Evolutionary conservation across 2,797 vertebrate species (phyloP).

Genomic region (Anguilla pacifica): DNA sequence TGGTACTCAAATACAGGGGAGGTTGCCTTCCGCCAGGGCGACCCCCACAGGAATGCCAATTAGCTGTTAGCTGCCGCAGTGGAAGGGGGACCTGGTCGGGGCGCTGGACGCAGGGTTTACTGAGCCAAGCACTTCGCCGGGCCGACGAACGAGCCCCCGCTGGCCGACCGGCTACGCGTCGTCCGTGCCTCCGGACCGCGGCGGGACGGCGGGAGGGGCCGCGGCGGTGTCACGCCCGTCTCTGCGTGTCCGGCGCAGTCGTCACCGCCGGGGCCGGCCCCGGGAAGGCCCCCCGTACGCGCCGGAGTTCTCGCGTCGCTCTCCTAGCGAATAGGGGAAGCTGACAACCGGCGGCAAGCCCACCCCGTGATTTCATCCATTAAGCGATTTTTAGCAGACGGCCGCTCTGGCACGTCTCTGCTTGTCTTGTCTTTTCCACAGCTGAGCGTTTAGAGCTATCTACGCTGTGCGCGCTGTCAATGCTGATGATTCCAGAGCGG

Average conservation of each 20-base stretch:
- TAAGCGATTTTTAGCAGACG: neutral
- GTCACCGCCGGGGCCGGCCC: neutral
- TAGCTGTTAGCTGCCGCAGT: slow-evolving; percentile 56
- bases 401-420: neutral
- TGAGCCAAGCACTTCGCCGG: slow-evolving; percentile 75
- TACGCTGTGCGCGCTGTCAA: neutral
- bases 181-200: neutral
- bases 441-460: neutral
- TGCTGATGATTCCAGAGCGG: neutral
- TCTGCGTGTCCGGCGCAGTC: neutral
- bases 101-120: slow-evolving; percentile 75
- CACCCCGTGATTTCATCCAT: neutral
- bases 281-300: neutral
- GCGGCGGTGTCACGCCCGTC: neutral
- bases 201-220: neutral
- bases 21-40: slow-evolving; percentile 76
- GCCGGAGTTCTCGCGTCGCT: neutral
- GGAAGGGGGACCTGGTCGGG: slow-evolving; percentile 76
- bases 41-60: slow-evolving; percentile 76
- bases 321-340: neutral
- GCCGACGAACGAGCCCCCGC: slow-evolving; percentile 69
- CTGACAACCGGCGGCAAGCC: neutral
- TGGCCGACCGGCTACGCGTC: too few relatives aligned
- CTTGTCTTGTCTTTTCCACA: neutral
- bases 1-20: slow-evolving; percentile 60